phyloP scores from a whole-genome alignment of 2,113 vertebrate genomes.

The Bubo bubo region DNA sequence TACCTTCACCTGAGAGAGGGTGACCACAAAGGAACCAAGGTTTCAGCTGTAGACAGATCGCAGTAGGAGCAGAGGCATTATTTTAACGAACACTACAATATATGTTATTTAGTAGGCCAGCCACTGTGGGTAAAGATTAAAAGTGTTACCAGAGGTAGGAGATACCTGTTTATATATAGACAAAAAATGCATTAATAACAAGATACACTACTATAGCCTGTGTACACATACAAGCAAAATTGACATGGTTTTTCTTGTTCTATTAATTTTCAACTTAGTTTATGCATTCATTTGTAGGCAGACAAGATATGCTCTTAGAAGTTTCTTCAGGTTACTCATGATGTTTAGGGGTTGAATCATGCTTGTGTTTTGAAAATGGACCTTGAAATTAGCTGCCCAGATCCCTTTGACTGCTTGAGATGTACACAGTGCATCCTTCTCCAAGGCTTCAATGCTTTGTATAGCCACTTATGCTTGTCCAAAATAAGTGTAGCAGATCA shows the following conservation, averaged over 20 bases:
- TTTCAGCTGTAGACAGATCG: background rate
- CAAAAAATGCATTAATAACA: background rate
- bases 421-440: accelerated
- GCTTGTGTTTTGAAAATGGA: background rate
- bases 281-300: background rate
- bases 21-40: background rate
- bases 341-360: background rate
- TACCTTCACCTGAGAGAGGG: background rate
- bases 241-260: background rate
- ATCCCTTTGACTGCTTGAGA: background rate
- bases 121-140: background rate
- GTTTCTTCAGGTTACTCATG: background rate
- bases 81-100: background rate
- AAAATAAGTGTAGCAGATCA: background rate
- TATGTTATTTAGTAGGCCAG: background rate
- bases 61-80: background rate
- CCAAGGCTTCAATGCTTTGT: background rate
- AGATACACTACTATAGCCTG: background rate
- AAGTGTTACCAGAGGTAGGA: background rate
- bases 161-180: background rate
- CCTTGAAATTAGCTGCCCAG: background rate
- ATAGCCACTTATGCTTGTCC: background rate
- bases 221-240: background rate
- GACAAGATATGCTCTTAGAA: background rate
- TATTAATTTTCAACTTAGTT: background rate